Conservation (phyloP, 1,140 invertebrate species). For the Zaprionus africanus region DNA sequence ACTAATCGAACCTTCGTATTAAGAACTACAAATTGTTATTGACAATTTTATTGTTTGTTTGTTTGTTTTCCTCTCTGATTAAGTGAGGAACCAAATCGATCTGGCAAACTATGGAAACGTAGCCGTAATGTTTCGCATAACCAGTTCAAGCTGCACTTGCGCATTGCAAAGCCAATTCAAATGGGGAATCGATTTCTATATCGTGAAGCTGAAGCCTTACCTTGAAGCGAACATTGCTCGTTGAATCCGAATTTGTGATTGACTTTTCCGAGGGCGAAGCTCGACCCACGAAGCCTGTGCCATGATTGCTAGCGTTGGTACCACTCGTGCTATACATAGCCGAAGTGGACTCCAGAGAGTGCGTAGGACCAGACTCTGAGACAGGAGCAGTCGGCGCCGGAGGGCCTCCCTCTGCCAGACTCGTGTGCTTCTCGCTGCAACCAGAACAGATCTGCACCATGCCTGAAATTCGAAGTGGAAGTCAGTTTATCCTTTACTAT, state of each 20-base stretch:
- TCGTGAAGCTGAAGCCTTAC: constrained; percentile 40
- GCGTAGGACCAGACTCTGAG: constrained; percentile 45
- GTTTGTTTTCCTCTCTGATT: not conserved
- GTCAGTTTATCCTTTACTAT: too few relatives aligned
- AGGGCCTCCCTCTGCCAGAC: constrained; percentile 72
- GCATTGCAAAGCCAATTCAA: not conserved
- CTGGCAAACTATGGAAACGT: not conserved
- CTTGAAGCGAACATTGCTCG: constrained; percentile 83
- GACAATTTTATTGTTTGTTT: constrained; percentile 43
- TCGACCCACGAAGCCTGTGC: constrained; percentile 54
- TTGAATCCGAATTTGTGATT: constrained; percentile 79
- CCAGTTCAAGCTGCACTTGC: constrained; percentile 11
- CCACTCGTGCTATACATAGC: constrained; percentile 58
- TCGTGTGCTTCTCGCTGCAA: constrained; percentile 86
- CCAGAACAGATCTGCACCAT: constrained; percentile 94
- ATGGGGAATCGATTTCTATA: not conserved
- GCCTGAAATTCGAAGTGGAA: constrained; percentile 64
- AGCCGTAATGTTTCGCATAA: not conserved
- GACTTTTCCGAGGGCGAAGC: constrained; percentile 82
- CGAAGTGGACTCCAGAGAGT: constrained; percentile 55
- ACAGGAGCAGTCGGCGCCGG: constrained; percentile 15
- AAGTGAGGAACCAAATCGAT: constrained; percentile 16
- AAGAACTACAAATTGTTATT: constrained; percentile 64
- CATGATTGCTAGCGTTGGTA: constrained; percentile 38
- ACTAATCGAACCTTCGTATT: constrained; percentile 35